Evolutionary conservation across 1,140 invertebrate genomes (phyloP).

Genomic region (Kradibia gibbosae): DNA sequence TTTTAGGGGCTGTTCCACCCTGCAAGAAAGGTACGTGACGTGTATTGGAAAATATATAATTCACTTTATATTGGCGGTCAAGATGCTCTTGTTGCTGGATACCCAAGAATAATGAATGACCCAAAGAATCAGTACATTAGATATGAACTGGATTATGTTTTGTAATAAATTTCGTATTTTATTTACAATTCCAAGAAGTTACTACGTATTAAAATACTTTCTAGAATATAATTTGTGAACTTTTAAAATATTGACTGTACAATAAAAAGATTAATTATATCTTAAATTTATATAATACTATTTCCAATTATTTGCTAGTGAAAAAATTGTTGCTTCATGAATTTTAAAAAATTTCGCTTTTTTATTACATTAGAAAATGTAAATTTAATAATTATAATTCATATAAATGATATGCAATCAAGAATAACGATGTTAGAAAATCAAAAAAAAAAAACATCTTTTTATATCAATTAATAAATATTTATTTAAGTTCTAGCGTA

Average conservation of each 20-base stretch:
- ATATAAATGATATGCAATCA: too few relatives aligned
- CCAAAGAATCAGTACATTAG: conserved; percentile 95
- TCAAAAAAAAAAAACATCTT: too few relatives aligned
- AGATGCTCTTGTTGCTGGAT: conserved; percentile 97
- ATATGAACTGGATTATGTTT: conserved; percentile 96
- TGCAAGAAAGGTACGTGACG: conserved; percentile 98
- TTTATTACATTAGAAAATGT: too few relatives aligned
- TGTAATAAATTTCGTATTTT: conserved; percentile 75
- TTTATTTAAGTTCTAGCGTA: too few relatives aligned
- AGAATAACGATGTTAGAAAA: too few relatives aligned
- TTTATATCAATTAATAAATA: too few relatives aligned
- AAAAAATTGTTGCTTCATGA: too few relatives aligned
- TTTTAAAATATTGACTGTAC: conserved; percentile 47
- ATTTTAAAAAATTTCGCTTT: too few relatives aligned
- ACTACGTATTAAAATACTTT: conserved; percentile 2
- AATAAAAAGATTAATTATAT: conserved; percentile 39
- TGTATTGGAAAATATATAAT: conserved; percentile 99
- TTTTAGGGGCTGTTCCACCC: conserved; percentile 96
- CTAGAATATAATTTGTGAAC: conserved; percentile 34
- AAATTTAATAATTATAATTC: too few relatives aligned
- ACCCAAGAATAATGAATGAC: conserved; percentile 95
- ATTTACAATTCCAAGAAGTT: conserved; percentile 34
- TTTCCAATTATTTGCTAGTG: neutral
- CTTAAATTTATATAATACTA: neutral
- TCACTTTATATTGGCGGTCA: conserved; percentile 99